Base-by-base conservation (phyloP, 1,140 invertebrate species). In the Nautilus pompilius region DNA sequence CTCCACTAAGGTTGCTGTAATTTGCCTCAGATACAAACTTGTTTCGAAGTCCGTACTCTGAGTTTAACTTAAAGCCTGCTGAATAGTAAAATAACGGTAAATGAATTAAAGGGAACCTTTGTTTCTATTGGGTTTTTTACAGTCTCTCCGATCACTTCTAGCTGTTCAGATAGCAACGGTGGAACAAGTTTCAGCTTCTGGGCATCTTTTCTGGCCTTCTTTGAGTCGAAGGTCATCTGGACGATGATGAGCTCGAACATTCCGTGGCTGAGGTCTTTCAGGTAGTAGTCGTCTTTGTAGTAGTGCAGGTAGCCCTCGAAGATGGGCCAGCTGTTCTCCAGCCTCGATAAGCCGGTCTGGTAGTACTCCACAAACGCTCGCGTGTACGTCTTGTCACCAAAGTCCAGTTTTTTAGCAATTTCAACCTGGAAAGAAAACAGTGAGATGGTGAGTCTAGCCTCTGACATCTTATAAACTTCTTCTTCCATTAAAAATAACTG, bases 311-410 rank as follows among this genome's bases (percentile, higher is more conserved):
- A 53, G 24, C 49, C 49, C 26, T 53, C 49, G 6, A 53, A 53
- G 8, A 28, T 22, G 3, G 6, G 3, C 49, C 49, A 53, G 20
- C 29, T 28, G 17, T 28, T 28, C 5, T 20, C 5, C 49, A 53
- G 49, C 17, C 29, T 28, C 15, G 26, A 22, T 4, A 6, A 28
- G 15, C 49, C 49, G n/a, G 49, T 53, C 26, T 28, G n/a, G 49
- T 53, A 53, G 29, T 53, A 5, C 24, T 53, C 49, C n/a, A 53
- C 49, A 28, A 53, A 53, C n/a, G 49, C 49, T 53, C 49, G 26
- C 20, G 26, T 53, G 20, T 53, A 53, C 3, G 49, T 53, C 5
- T 13, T 53, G 26, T 53, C 20, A 28, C 29, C 29, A 17, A 53
- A 53, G 17, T 22, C 15, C 4, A 53, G 26, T 28, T 28, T 22